Evolutionary conservation across 2,113 vertebrate genomes (phyloP), one percentile per base, ranked within the genome.

Genomic region (Anseranas semipalmata): DNA sequence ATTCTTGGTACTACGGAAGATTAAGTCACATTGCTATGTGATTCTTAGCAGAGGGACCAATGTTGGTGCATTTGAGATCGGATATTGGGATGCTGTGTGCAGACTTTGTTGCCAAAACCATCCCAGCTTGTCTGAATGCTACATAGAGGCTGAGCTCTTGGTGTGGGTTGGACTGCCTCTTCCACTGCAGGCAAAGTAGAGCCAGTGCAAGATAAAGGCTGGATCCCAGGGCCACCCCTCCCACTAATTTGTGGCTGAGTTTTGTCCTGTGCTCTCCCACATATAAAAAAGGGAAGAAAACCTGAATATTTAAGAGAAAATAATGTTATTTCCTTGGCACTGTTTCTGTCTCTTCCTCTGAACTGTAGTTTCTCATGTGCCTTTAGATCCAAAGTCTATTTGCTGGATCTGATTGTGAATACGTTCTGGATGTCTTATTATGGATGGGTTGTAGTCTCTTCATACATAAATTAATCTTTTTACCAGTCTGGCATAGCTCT

Each of bases 381-480:
- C 15, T 89, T 90, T 62, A 24, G 58, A 72, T 17, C 27, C 75
- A 78, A 75, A 76, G 75, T 95, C 66, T 94, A 66, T 55, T 96
- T 72, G 60, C 72, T 94, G 83, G 33, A 90, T 96, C 60, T 86
- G 50, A 48, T 71, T 93, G 72, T 78, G 79, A 67, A 46, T 63
- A 14, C 86, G 39, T 32, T 20, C 85, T 90, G 82, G 79, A 80
- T 89, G 72, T 67, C 91, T 90, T 35, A 1, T 78, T 95, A 89
- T 53, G 79, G 48, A 32, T 77, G 83, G 65, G 66, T 28, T 87
- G 35, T 75, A 65, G 78, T 92, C 56, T 86, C 76, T 84, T 30
- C 65, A 43, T 60, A 37, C 33, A 19, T 68, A 76, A 81, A 95
- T 78, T 86, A 78, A 78, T 89, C 68, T 86, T 65, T 85, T 94